These are phyloP conservation scores for Sardina pilchardus DNA, from an alignment of 2,113 vertebrate species.

Conservation along the genomic window DNA sequence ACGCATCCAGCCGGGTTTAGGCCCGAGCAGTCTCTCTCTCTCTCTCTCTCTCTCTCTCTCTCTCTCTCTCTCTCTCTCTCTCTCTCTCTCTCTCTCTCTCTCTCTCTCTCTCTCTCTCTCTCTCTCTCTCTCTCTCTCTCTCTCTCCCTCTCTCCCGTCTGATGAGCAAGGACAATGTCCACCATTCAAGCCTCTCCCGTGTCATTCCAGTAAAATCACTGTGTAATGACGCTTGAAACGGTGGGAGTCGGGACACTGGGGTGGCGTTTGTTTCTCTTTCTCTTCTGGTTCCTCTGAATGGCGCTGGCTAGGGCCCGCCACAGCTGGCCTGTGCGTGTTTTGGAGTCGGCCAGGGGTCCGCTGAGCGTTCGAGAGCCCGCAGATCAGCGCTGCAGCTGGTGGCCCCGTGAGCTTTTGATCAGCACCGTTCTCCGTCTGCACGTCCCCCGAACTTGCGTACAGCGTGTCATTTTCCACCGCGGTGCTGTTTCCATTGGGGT, in stretches of 20 bases:
- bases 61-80: too few species aligned
- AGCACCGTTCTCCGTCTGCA: too few species aligned
- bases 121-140: not conserved
- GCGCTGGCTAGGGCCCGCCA: not conserved
- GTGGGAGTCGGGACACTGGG: not conserved
- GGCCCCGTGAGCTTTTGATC: too few species aligned
- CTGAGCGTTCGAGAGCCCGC: too few species aligned
- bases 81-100: not conserved
- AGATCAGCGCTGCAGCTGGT: too few species aligned
- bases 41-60: not conserved
- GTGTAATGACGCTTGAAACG: not conserved
- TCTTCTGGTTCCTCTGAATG: not conserved
- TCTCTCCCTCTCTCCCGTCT: not conserved
- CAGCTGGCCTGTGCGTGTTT: not conserved
- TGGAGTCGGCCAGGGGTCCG: not conserved
- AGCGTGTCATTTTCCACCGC: too few species aligned
- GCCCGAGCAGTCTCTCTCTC: not conserved
- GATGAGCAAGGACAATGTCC: conserved; percentile 11
- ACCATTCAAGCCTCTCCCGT: not conserved
- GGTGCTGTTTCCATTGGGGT: too few species aligned
- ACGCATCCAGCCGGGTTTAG: not conserved
- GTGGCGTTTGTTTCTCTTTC: not conserved
- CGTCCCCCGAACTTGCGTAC: too few species aligned
- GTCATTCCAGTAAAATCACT: not conserved
- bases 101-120: too few species aligned